Base-by-base conservation (phyloP, 2,888 invertebrate species). In the Lamellibrachia columna region DNA sequence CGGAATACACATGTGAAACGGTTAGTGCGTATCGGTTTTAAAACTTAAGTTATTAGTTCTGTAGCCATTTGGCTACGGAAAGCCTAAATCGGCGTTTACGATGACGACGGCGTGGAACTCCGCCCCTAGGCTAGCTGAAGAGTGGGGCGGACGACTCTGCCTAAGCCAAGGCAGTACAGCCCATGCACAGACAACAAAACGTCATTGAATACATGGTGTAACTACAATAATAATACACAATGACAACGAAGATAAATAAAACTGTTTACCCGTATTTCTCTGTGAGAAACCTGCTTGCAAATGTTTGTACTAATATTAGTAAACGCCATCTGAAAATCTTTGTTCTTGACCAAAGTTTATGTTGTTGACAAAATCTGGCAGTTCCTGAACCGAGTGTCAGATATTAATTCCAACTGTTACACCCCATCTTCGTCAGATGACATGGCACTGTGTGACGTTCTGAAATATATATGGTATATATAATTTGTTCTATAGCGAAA, bases 361-460 rank as follows among this genome's bases (percentile, higher is more conserved):
- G 15, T 22, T 75, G 75, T 75, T 75, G 75, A 75, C 75, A 75
- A 75, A 75, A 75, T 75, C 75, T 75, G 75, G 11, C 75, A 75
- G 22, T 6, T 15, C 75, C 75, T 75, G 75, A 75, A 15, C 15
- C 22, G 75, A 75, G n/a, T 75, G 75, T 75, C 22, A 75, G 75
- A 75, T 75, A 75, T 75, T 75, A 75, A 75, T 75, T 75, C n/a
- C 75, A 75, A 75, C 75, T 75, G 75, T 75, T 75, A 75, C 75
- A 6, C 22, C 75, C 75, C 75, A 75, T 75, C 75, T 22, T 75
- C 75, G 6, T 75, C 22, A 75, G 75, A n/a, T 11, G n/a, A 75
- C 75, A 75, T 75, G 75, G 6, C 75, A 75, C 4, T 15, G 75
- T 75, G 75, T 75, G 75, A 22, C 75, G 75, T n/a, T 75, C 75